phyloP scores from a whole-genome alignment of 1,140 invertebrate species.

The Phortica variegata region DNA sequence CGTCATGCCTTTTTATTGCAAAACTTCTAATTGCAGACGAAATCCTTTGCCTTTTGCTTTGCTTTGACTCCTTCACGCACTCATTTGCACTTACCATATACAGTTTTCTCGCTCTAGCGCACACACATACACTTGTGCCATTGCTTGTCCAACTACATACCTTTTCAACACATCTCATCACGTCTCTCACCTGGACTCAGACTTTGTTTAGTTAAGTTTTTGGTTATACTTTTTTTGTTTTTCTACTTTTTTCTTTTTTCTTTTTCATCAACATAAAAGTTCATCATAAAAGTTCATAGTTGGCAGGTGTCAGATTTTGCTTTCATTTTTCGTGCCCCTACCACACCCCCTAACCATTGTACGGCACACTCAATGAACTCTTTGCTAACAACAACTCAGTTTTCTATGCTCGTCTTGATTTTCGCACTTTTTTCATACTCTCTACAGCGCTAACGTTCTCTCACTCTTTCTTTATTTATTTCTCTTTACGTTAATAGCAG shows the following conservation, averaged over 20 bases:
- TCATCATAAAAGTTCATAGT: conserved; percentile 46
- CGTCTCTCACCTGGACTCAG: conserved; percentile 8
- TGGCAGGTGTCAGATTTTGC: conserved; percentile 51
- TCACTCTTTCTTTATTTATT: too few relatives aligned
- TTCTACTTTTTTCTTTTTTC: conserved; percentile 16
- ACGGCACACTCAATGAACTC: too few relatives aligned
- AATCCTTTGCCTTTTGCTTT: neutral
- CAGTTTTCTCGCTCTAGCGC: too few relatives aligned
- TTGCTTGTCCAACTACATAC: too few relatives aligned
- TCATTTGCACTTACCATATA: conserved; percentile 24
- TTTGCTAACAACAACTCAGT: too few relatives aligned
- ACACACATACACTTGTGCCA: conserved; percentile 14
- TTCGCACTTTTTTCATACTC: too few relatives aligned
- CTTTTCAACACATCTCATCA: too few relatives aligned
- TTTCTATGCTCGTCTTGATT: too few relatives aligned
- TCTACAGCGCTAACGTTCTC: too few relatives aligned
- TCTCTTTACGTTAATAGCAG: too few relatives aligned
- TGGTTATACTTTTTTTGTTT: conserved; percentile 11
- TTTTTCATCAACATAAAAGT: conserved; percentile 44
- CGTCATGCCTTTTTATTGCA: conserved; percentile 46
- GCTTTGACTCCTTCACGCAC: neutral
- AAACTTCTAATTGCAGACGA: conserved; percentile 17
- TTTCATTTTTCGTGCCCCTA: too few relatives aligned
- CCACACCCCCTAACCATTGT: too few relatives aligned
- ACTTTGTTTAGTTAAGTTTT: conserved; percentile 6